A percentile compares a stretch with the other conserved stretches of the same genome.
Evolutionary conservation across 2,888 invertebrate genomes (phyloP).

Genomic region (Cheilosia grossa): DNA sequence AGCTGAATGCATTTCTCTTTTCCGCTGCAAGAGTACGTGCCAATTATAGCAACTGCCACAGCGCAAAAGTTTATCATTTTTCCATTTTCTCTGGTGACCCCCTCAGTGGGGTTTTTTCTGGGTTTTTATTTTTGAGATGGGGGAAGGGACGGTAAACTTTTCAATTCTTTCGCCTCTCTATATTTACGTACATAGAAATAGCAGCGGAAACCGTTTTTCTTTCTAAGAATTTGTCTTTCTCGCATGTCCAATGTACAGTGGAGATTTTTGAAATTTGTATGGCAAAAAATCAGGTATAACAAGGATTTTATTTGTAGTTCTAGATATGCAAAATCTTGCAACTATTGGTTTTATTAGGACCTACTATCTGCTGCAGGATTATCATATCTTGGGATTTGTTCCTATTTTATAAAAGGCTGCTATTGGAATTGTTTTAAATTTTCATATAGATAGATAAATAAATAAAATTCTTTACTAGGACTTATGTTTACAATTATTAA

Average conservation of each 20-base stretch:
- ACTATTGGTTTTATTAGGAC: too few relatives aligned
- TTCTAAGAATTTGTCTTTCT: neutral
- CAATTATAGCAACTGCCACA: conserved; percentile 71
- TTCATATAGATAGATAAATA: too few relatives aligned
- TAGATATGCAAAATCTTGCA: too few relatives aligned
- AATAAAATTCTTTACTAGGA: too few relatives aligned
- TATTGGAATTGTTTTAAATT: too few relatives aligned
- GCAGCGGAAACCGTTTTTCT: neutral
- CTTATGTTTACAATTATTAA: too few relatives aligned
- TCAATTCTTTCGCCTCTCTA: conserved; percentile 11
- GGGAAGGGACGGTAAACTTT: conserved; percentile 45
- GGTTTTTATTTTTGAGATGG: conserved; percentile 22
- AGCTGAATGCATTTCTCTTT: conserved; percentile 32
- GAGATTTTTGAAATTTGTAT: neutral
- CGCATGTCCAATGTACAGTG: neutral
- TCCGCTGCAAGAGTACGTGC: conserved; percentile 52
- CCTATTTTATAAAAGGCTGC: too few relatives aligned
- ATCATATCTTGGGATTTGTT: too few relatives aligned
- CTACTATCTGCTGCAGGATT: too few relatives aligned
- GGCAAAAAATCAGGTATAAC: neutral
- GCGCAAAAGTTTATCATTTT: conserved; percentile 74
- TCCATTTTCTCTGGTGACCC: conserved; percentile 67
- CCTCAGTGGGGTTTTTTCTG: conserved; percentile 52
- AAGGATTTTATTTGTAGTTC: too few relatives aligned
- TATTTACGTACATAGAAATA: conserved; percentile 7